These are phyloP conservation scores for Seira musarum DNA, from an alignment of 2,888 invertebrate species.

Conservation along the genomic window DNA sequence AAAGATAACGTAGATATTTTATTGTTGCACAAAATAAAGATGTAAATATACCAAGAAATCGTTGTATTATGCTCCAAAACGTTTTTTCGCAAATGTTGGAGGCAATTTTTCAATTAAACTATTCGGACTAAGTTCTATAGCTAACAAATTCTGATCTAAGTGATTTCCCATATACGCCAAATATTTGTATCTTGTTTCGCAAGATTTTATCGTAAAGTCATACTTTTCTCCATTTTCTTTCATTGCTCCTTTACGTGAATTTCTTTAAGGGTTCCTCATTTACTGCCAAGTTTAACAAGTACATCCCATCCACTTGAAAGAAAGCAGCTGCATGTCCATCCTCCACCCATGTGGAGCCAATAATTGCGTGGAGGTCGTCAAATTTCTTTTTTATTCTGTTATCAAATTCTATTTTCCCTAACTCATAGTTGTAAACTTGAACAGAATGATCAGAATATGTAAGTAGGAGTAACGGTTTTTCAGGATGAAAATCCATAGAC, in stretches of 20 bases:
- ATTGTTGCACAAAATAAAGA: neutral
- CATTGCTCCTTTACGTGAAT: conserved; percentile 17
- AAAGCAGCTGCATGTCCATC: conserved; percentile 57
- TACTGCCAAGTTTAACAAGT: conserved; percentile 58
- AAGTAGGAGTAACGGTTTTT: conserved; percentile 48
- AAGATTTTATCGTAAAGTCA: conserved; percentile 59
- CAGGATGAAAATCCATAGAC: conserved; percentile 60
- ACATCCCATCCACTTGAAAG: conserved; percentile 59
- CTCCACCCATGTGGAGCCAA: conserved; percentile 62
- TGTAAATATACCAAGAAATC: conserved; percentile 7
- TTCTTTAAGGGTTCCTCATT: conserved; percentile 48
- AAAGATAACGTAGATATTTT: neutral
- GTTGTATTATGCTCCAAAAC: conserved; percentile 64
- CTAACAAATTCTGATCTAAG: conserved; percentile 58
- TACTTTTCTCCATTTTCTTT: conserved; percentile 26
- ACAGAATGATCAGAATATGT: conserved; percentile 64
- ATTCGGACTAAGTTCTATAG: conserved; percentile 66
- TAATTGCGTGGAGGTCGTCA: conserved; percentile 62
- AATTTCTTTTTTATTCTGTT: conserved; percentile 52
- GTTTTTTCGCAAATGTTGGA: conserved; percentile 67
- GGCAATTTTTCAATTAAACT: conserved; percentile 66
- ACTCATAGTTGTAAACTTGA: conserved; percentile 59
- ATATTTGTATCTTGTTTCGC: conserved; percentile 62
- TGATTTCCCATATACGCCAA: conserved; percentile 60
- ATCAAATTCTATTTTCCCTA: conserved; percentile 51